phyloP scores from a whole-genome alignment of 1,140 invertebrate species.

The Zaprionus capensis region DNA sequence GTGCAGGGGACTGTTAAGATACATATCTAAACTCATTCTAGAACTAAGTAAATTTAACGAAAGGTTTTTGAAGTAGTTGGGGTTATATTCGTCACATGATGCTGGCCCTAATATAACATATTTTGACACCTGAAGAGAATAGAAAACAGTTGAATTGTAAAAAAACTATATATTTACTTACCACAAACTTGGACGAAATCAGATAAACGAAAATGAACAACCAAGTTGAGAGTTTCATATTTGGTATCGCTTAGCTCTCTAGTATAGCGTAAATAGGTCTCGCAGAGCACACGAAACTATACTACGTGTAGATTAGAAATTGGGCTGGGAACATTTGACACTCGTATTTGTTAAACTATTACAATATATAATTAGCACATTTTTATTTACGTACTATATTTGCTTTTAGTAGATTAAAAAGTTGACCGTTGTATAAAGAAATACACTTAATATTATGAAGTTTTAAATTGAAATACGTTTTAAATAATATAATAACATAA shows the following conservation, averaged over 20 bases:
- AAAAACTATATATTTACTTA: background rate
- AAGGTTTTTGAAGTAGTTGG: conserved; percentile 43
- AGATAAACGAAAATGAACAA: background rate
- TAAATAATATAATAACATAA: background rate
- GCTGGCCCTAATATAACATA: background rate
- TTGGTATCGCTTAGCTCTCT: background rate
- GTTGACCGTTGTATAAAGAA: background rate
- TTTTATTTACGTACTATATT: background rate
- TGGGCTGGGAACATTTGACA: too few relatives aligned
- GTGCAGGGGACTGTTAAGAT: conserved; percentile 21
- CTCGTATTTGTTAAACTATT: too few relatives aligned
- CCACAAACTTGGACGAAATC: background rate
- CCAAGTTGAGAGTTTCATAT: background rate
- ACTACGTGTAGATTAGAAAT: background rate
- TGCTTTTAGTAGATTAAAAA: background rate
- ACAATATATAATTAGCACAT: background rate
- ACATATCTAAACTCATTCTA: conserved; percentile 30
- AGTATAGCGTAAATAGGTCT: background rate
- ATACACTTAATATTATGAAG: background rate
- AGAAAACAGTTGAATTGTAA: background rate
- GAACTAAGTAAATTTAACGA: conserved; percentile 4
- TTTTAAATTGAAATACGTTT: background rate
- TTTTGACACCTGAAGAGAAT: conserved; percentile 2
- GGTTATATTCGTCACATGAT: conserved; percentile 29
- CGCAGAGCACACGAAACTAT: background rate